Base-by-base conservation (phyloP, 2,113 vertebrate genomes). In the Ammospiza caudacuta region DNA sequence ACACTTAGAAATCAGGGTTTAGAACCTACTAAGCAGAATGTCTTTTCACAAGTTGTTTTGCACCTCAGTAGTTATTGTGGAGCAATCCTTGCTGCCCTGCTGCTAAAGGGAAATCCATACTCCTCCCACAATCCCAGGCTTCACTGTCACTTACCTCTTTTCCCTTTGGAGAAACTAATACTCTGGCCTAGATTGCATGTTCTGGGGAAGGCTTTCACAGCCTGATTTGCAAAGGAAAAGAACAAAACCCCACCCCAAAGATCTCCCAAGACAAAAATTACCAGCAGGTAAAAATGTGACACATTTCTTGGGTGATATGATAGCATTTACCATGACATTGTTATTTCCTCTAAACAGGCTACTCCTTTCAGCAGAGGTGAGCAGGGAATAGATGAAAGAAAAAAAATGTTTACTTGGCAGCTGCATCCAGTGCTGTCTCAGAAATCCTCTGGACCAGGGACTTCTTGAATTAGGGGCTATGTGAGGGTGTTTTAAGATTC, bases 181-280 rank as follows among this genome's bases (percentile, higher is more conserved):
- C 5, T 21, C 37, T 70, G 35, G 58, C 51, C 41, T 57, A 44
- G 18, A 43, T 6, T 52, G 22, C 0, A 0, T 43, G 13, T n/a
- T 27, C 49, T 84, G 16, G 21, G 12, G 21, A 21, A 76, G 22
- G 14, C 15, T 72, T 72, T 83, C 16, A 10, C 33, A 85, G 20
- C 7, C 7, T 72, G 23, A 41, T 87, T 89, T 82, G 21, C 13
- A 63, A 62, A 91, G 37, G 6, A 66, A 89, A 72, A 70, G 8
- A 69, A 24, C 12, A 33, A 22, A 33, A 20, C 7, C 5, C 7
- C 46, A 3, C 17, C 12, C 9, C 2, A 57, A 7, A 83, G 63
- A 70, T 43, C 19, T 61, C 4, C 9, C 70, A 47, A 55, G 35
- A 59, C 61, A 39, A 66, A 64, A 87, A 58, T 28, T 57, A 35